Percentiles rank a stretch among this genome's conserved stretches.
Conservation (phyloP, 92 coral and sea anemone species). For the Porites divaricata region DNA sequence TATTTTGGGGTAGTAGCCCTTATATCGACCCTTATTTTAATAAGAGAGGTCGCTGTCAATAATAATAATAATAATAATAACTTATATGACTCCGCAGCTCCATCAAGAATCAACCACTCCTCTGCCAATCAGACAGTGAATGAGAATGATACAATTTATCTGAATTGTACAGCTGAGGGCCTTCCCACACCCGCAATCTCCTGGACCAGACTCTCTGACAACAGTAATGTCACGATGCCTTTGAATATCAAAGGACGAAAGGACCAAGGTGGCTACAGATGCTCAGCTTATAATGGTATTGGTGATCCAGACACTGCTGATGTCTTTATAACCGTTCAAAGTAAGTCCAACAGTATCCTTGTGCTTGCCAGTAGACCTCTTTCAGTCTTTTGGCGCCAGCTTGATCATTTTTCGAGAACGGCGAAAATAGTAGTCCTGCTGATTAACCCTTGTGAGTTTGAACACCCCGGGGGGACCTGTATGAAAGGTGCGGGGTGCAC, state of each 20-base stretch:
- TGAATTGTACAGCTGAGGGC: background rate
- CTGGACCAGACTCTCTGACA: background rate
- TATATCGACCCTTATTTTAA: too few species aligned
- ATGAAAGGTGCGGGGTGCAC: too few species aligned
- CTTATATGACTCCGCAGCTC: background rate
- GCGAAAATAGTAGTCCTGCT: too few species aligned
- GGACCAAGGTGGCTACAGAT: conserved; percentile 1
- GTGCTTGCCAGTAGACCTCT: too few species aligned
- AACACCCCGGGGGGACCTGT: too few species aligned
- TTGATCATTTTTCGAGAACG: too few species aligned
- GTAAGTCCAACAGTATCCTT: background rate
- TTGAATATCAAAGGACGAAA: background rate
- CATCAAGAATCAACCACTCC: background rate
- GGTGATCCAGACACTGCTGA: background rate
- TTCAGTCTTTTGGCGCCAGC: too few species aligned
- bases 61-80: too few species aligned
- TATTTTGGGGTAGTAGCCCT: too few species aligned
- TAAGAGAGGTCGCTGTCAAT: too few species aligned
- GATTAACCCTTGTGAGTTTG: too few species aligned
- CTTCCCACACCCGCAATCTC: background rate
- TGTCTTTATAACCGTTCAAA: background rate
- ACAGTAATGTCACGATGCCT: background rate
- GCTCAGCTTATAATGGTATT: background rate
- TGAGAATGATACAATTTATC: background rate
- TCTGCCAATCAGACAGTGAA: background rate